phyloP scores from a whole-genome alignment of 2,113 vertebrate species.

The Boleophthalmus pectinirostris region DNA sequence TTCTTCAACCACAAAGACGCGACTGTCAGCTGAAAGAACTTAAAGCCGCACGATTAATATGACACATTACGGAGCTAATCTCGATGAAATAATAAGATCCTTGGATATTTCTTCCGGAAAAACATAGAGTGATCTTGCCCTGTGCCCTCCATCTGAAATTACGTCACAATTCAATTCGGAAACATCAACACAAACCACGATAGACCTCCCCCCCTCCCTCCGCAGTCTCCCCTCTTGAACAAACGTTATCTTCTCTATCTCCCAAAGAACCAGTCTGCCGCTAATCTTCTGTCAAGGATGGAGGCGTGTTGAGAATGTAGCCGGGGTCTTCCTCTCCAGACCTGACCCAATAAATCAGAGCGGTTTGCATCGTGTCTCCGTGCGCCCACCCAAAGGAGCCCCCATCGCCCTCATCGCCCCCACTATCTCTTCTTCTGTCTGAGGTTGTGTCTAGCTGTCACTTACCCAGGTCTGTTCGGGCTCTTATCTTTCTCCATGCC shows the following conservation, averaged over 20 bases:
- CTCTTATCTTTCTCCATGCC: conserved; percentile 31
- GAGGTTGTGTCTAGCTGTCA: conserved; percentile 43
- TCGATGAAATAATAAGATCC: too few species aligned
- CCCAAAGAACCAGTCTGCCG: conserved; percentile 40
- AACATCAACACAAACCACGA: conserved; percentile 16
- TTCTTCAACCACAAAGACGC: too few species aligned
- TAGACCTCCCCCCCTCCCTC: conserved; percentile 31
- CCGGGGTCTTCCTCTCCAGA: conserved; percentile 48
- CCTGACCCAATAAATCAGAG: conserved; percentile 63
- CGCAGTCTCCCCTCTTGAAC: conserved; percentile 6
- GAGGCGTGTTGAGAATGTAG: conserved; percentile 54
- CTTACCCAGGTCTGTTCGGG: conserved; percentile 38
- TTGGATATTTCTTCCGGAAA: too few species aligned
- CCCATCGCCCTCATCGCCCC: conserved; percentile 27
- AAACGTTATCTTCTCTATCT: conserved; percentile 33
- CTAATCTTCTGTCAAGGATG: conserved; percentile 60
- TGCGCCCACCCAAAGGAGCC: conserved; percentile 43
- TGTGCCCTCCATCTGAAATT: too few species aligned
- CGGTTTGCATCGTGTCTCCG: conserved; percentile 46
- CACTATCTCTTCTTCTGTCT: conserved; percentile 22
- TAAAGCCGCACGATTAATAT: too few species aligned
- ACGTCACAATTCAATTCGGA: too few species aligned
- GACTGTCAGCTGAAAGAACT: too few species aligned
- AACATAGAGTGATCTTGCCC: too few species aligned
- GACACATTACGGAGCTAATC: too few species aligned